These are phyloP conservation scores for Rhodophaea formosa DNA, from an alignment of 2,888 invertebrate genomes.

Conservation along the genomic window DNA sequence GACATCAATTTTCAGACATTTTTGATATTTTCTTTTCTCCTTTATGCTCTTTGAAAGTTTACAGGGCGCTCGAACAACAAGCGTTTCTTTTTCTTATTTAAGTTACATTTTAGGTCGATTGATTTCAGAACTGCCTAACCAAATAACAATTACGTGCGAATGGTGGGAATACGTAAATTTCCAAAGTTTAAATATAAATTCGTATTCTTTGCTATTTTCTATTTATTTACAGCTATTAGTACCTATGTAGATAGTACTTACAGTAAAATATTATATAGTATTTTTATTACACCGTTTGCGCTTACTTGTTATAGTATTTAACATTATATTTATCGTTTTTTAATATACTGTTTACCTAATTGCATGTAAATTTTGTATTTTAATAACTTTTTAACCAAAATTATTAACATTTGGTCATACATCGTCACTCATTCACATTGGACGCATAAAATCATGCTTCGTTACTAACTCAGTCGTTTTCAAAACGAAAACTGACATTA, in stretches of 20 bases:
- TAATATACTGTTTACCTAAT: slow-evolving; percentile 4
- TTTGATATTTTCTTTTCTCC: no score
- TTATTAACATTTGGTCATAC: slow-evolving; percentile 19
- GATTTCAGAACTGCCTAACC: slow-evolving; percentile 2
- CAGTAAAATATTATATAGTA: background rate
- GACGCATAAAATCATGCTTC: slow-evolving; percentile 20
- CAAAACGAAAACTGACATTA: background rate
- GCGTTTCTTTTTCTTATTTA: background rate
- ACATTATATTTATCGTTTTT: slow-evolving; percentile 15
- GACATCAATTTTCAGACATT: no score
- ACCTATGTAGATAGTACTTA: background rate
- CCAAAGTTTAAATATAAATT: background rate
- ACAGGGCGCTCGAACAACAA: no score
- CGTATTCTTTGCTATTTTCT: background rate
- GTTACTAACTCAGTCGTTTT: slow-evolving; percentile 9
- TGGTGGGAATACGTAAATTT: background rate
- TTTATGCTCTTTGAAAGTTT: background rate
- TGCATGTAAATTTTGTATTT: slow-evolving; percentile 10
- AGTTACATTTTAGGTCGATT: background rate
- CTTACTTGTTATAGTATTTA: slow-evolving; percentile 10
- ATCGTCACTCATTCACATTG: slow-evolving; percentile 22
- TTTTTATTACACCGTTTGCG: slow-evolving; percentile 7
- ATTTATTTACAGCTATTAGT: background rate
- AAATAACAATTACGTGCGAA: slow-evolving; percentile 1
- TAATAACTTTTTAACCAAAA: slow-evolving; percentile 10